Conservation (phyloP, 2,797 vertebrate genomes). For the Antrozous pallidus region DNA sequence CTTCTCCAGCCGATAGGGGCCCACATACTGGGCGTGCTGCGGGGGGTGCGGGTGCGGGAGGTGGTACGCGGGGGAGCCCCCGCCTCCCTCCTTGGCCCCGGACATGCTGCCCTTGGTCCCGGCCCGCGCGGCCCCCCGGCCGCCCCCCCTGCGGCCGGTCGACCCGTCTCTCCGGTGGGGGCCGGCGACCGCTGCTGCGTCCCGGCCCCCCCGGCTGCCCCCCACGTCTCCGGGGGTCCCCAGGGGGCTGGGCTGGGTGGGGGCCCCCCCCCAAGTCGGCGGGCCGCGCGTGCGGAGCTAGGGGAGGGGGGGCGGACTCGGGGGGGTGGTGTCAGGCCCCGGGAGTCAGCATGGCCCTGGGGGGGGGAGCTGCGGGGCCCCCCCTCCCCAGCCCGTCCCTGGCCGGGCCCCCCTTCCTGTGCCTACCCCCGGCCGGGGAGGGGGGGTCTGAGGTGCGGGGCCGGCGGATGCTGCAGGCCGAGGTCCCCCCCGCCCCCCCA, state of each 20-base stretch:
- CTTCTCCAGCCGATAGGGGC: constrained; percentile 94
- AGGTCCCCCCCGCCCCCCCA: constrained; percentile 71
- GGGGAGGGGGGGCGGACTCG: constrained; percentile 77
- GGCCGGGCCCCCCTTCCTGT: constrained; percentile 60
- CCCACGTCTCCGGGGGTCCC: constrained; percentile 78
- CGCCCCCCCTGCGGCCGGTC: constrained; percentile 75
- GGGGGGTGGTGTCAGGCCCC: constrained; percentile 79
- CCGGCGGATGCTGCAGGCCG: constrained; percentile 70
- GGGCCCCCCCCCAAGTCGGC: constrained; percentile 69
- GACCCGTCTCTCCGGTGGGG: constrained; percentile 79
- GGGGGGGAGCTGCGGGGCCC: constrained; percentile 76
- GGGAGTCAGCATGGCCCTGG: constrained; percentile 79
- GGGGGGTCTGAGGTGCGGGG: constrained; percentile 69
- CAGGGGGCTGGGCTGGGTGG: constrained; percentile 76
- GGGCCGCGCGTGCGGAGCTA: constrained; percentile 74
- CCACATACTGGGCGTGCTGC: constrained; percentile 93
- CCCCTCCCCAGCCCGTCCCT: constrained; percentile 68
- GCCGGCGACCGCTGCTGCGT: constrained; percentile 73
- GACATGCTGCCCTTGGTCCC: constrained; percentile 69
- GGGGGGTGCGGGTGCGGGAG: constrained; percentile 81
- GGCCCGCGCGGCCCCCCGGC: constrained; percentile 81
- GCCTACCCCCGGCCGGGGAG: constrained; percentile 68
- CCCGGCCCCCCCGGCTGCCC: constrained; percentile 72
- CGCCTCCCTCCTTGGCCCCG: constrained; percentile 69
- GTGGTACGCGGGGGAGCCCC: constrained; percentile 81